Base-by-base conservation (phyloP, 1,140 invertebrate genomes). In the Euglossa dilemma region DNA sequence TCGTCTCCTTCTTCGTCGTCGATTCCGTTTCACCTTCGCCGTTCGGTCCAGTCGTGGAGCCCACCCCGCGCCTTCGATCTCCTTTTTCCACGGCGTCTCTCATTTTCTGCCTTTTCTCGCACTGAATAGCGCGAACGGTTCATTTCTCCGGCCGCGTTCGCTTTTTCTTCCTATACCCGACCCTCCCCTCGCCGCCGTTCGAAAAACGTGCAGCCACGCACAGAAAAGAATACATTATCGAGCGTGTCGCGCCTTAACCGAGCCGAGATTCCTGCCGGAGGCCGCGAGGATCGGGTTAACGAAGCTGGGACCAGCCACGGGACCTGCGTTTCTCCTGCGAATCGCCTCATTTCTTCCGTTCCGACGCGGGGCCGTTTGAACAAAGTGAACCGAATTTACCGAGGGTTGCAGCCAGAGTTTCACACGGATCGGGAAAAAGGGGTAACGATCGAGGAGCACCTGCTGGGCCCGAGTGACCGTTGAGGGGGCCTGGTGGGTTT, bases 351-450 rank as follows among this genome's bases (percentile, higher is more conserved):
- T 36, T 28, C 20, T 56, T 80, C 36, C 16, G 28, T 45, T 8
- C 25, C 54, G 56, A 23, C 54, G 56, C 59, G 54, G 16, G 43
- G 45, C 43, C 28, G 56, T 75, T 54, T 75, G 36, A 36, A 36
- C 36, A 36, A 36, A 36, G 36, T 36, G 1, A 36, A 4, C 1
- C 36, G 36, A 36, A 36, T 36, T 36, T 36, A 36, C 36, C 1
- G 4, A 36, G 36, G 36, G 36, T 36, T 36, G 36, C 4, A 36
- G 36, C 12, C 9, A 54, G 14, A 63, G 43, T 88, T 87, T 89
- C 87, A 86, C 87, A 89, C 87, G 87, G 84, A 84, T 84, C 64
- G 63, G 84, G 84, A 83, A 88, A 88, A 88, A 73, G 45, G 73
- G 78, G 43, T 82, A 56, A 54, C 45, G n/a, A 76, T 57, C 47